These are phyloP conservation scores for Lipophrys pholis DNA, from an alignment of 2,113 vertebrate genomes.

Conservation along the genomic window DNA sequence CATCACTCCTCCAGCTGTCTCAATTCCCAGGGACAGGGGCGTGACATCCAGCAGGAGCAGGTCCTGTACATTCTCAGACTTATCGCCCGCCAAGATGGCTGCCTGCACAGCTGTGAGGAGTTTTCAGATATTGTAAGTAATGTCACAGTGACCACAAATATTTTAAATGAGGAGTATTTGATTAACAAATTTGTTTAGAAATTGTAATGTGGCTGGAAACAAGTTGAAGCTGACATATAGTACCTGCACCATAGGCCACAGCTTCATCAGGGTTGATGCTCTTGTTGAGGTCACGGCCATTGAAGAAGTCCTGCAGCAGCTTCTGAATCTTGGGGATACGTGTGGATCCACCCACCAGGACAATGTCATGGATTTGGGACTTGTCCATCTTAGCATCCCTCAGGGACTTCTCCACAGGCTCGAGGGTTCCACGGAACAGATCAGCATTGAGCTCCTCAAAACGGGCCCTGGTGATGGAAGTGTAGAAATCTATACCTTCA, in stretches of 20 bases:
- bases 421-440: conserved; percentile 91
- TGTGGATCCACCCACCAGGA: conserved; percentile 93
- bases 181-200: not conserved
- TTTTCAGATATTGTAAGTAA: conserved; percentile 32
- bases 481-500: conserved; percentile 92
- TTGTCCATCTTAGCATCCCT: conserved; percentile 92
- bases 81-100: conserved; percentile 91
- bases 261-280: conserved; percentile 95
- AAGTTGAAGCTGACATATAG: not conserved
- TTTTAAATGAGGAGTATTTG: not conserved
- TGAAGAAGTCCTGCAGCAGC: conserved; percentile 91
- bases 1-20: conserved; percentile 94
- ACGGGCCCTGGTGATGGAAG: conserved; percentile 91
- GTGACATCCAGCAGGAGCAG: conserved; percentile 91
- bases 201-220: not conserved
- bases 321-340: conserved; percentile 94
- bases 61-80: conserved; percentile 96
- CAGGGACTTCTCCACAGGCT: conserved; percentile 92
- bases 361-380: conserved; percentile 91
- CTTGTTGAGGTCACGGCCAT: conserved; percentile 92
- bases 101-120: conserved; percentile 88
- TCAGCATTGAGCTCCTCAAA: conserved; percentile 94
- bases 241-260: conserved; percentile 91
- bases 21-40: conserved; percentile 89
- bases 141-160: not conserved